These are phyloP conservation scores for Delphinapterus leucas DNA, from an alignment of 2,113 vertebrate genomes.

Conservation along the genomic window DNA sequence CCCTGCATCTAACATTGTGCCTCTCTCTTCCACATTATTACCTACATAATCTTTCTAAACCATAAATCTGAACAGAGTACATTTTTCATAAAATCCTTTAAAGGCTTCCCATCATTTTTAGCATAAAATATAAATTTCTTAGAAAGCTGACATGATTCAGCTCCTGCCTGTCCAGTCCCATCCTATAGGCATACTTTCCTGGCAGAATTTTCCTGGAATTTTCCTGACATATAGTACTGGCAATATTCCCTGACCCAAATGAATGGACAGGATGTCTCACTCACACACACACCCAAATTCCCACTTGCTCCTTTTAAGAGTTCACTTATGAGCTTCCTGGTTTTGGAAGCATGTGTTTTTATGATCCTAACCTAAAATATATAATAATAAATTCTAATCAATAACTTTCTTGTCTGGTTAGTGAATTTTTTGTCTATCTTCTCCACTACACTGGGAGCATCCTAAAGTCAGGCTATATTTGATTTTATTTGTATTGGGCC, in stretches of 20 bases:
- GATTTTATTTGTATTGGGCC: background rate
- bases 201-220: background rate
- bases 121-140: background rate
- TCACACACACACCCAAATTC: background rate
- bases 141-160: background rate
- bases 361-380: slow-evolving; percentile 5
- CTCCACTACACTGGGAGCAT: background rate
- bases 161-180: background rate
- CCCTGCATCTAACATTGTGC: background rate
- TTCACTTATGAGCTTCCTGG: background rate
- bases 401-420: background rate
- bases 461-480: background rate
- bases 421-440: background rate
- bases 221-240: background rate
- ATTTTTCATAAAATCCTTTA: background rate
- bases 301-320: background rate
- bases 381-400: slow-evolving; percentile 1
- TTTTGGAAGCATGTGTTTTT: background rate
- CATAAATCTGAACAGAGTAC: background rate
- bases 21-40: background rate
- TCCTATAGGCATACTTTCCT: background rate
- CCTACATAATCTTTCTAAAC: background rate
- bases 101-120: background rate
- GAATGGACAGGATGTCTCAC: background rate
- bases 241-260: background rate